phyloP scores from a whole-genome alignment of 2,888 invertebrate genomes.

The Hypomecis atomaria region DNA sequence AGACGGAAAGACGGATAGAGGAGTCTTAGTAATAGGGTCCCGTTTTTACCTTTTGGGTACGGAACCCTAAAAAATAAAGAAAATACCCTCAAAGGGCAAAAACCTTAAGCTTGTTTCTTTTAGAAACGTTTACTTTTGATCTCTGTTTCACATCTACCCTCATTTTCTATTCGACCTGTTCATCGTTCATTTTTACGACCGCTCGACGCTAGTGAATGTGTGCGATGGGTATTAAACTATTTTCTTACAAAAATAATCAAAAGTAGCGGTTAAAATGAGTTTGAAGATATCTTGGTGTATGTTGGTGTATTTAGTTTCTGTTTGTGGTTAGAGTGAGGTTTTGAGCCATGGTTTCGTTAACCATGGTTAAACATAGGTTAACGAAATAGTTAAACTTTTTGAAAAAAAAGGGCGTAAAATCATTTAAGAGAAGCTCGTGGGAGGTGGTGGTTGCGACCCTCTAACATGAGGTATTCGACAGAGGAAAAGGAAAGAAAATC shows the following conservation, averaged over 20 bases:
- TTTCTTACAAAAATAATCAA: not conserved
- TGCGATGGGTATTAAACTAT: not conserved
- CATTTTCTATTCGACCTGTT: conserved; percentile 8
- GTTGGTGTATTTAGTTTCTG: conserved; percentile 28
- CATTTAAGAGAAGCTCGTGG: no score
- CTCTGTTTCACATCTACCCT: conserved; percentile 14
- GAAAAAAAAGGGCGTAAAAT: conserved; percentile 11
- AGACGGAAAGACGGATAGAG: no score
- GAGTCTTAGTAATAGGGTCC: no score
- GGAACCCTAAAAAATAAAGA: no score
- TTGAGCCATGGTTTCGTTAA: conserved; percentile 12
- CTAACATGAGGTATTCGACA: no score
- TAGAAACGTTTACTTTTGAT: not conserved
- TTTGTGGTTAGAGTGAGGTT: conserved; percentile 17
- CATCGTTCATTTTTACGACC: conserved; percentile 17
- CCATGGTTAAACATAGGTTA: no score
- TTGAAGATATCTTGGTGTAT: conserved; percentile 13
- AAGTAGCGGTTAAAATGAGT: conserved; percentile 22
- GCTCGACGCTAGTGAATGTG: conserved; percentile 8
- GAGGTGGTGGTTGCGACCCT: no score
- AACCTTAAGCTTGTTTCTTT: not conserved
- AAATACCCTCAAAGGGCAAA: no score
- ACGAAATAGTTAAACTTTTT: no score
- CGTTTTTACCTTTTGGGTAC: no score
- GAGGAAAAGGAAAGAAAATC: no score